Conservation (phyloP, 2,888 invertebrate genomes). For the Carabus problematicus region DNA sequence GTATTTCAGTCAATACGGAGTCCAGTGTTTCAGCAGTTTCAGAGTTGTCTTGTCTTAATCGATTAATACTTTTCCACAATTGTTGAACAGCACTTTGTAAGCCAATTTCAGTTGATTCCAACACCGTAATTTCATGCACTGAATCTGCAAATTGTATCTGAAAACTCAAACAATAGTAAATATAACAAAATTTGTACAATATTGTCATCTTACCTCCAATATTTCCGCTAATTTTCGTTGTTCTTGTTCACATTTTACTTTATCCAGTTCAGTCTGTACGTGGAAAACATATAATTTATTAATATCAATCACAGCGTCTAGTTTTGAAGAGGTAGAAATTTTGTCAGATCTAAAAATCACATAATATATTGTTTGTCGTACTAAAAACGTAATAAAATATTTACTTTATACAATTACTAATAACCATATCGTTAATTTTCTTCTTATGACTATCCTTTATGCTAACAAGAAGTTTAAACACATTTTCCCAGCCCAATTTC, state of each 20-base stretch:
- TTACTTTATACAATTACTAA: conserved; percentile 16
- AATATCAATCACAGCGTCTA: conserved; percentile 2
- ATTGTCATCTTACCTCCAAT: conserved; percentile 19
- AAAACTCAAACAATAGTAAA: neutral
- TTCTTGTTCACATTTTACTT: conserved; percentile 15
- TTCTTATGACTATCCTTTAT: conserved; percentile 25
- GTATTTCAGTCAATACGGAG: conserved; percentile 12
- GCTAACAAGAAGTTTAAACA: conserved; percentile 20
- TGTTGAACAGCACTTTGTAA: conserved; percentile 15
- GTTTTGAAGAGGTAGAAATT: conserved; percentile 10
- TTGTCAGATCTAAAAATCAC: neutral
- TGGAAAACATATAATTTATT: conserved; percentile 31
- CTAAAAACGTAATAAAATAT: neutral
- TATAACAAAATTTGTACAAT: neutral
- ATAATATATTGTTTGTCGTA: neutral
- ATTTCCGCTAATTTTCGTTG: conserved; percentile 26
- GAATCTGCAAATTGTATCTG: neutral
- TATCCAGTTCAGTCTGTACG: conserved; percentile 22
- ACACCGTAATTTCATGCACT: neutral
- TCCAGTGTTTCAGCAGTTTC: conserved; percentile 16
- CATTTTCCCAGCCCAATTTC: conserved; percentile 18
- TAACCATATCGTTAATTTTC: conserved; percentile 7
- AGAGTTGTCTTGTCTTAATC: conserved; percentile 19
- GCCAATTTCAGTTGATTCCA: conserved; percentile 24
- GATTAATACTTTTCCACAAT: conserved; percentile 2